phyloP scores from a whole-genome alignment of 2,797 vertebrate species.

The Arrhamphus sclerolepis region DNA sequence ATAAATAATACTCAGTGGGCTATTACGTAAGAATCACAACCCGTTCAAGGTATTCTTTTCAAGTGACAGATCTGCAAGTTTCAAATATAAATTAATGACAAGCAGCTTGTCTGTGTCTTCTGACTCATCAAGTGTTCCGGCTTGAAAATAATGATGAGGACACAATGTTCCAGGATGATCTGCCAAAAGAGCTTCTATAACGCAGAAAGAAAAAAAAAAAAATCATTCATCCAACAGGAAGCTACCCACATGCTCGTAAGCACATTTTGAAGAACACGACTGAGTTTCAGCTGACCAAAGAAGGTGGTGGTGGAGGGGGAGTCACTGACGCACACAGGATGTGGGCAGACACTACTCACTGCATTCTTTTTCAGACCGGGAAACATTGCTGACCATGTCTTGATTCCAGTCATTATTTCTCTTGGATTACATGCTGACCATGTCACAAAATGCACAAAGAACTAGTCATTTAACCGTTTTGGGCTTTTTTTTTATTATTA shows the following conservation, averaged over 20 bases:
- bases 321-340: conserved; percentile 65
- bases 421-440: conserved; percentile 12
- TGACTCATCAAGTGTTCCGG: conserved; percentile 37
- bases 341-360: conserved; percentile 45
- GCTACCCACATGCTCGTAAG: conserved; percentile 51
- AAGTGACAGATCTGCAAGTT: conserved; percentile 26
- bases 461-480: conserved; percentile 9
- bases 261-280: conserved; percentile 46
- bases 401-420: conserved; percentile 11
- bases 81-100: conserved; percentile 22
- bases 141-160: conserved; percentile 39
- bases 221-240: conserved; percentile 44
- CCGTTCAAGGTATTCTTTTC: background rate
- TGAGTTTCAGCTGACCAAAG: conserved; percentile 47
- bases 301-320: conserved; percentile 10
- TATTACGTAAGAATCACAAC: conserved; percentile 24
- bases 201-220: conserved; percentile 1
- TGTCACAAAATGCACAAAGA: conserved; percentile 10
- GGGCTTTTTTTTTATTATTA: conserved; percentile 63
- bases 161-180: conserved; percentile 40
- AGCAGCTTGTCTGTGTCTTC: conserved; percentile 20
- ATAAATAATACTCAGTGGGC: conserved; percentile 4
- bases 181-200: conserved; percentile 44
- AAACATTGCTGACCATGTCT: conserved; percentile 43
- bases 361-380: conserved; percentile 29